Evolutionary conservation across 2,113 vertebrate species (phyloP), one percentile per base, ranked within the genome.

Genomic region (Tilapia sparmanii): DNA sequence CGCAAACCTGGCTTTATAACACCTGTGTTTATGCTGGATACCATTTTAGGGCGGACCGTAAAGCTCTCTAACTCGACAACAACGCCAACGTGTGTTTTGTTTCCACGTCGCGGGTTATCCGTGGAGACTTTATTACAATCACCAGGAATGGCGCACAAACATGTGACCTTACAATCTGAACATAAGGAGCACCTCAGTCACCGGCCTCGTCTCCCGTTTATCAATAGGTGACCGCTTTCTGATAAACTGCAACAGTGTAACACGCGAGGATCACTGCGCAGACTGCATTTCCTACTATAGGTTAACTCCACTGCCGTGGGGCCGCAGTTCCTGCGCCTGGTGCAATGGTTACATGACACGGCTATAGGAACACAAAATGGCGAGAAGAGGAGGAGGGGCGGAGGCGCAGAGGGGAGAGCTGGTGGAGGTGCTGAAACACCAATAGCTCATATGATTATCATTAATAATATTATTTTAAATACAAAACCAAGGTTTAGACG

Each of bases 321-420:
- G 19, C 78, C 40, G 68, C 76, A 29, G 10, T 9, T 53, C 19
- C 24, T 22, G 19, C 42, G 76, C 35, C 73, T 78, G 47, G 22
- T 54, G 81, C 52, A 10, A 52, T 50, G 24, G 73, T n/a, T 80
- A 83, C 85, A 63, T 88, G 90, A 92, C 83, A 90, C 79, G 89
- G 87, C 84, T 86, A 68, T 85, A 88, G 33, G 87, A 13, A 38
- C 84, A 90, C 91, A 95, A 93, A 93, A 93, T 94, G 91, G 92
- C 89, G 84, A 91, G 86, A 6, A 13, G 73, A 82, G 84, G 85
- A 84, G 88, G 85, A 85, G 87, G 54, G 50, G 71, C 45, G 19
- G 81, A 9, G 66, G 45, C n/a, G 54, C 52, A 3, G 29, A 63
- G 11, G 86, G 40, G 33, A 57, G 80, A 68, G 63, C 73, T 57